A percentile compares a stretch with the other conserved stretches of the same genome.
Conservation (phyloP, 2,888 invertebrate species). For the Zootermopsis nevadensis region DNA sequence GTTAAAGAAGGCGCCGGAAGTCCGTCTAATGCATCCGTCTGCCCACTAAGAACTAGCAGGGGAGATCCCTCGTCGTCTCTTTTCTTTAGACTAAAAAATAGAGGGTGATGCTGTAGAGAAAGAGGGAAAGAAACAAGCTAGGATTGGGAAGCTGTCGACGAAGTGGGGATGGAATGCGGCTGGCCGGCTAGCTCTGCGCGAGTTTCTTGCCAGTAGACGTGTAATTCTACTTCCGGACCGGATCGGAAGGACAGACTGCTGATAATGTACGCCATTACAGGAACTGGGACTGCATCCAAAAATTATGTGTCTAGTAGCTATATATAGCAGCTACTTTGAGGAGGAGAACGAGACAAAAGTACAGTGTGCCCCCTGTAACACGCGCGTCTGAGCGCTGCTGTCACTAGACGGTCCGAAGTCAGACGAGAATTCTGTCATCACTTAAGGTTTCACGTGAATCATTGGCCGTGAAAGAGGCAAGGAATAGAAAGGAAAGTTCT, state of each 20-base stretch:
- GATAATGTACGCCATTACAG: slow-evolving; percentile 48
- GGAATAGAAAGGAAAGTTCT: background rate
- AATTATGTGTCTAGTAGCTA: background rate
- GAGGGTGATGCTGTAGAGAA: slow-evolving; percentile 36
- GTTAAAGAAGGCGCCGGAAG: slow-evolving; percentile 53
- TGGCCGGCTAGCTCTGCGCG: background rate
- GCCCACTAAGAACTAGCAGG: slow-evolving; percentile 48
- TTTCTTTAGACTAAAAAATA: slow-evolving; percentile 40
- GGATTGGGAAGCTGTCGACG: background rate
- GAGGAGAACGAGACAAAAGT: background rate
- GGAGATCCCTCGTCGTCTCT: slow-evolving; percentile 37
- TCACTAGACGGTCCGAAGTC: background rate
- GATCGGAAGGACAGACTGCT: slow-evolving; percentile 30
- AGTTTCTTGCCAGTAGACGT: slow-evolving; percentile 39
- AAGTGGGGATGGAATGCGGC: background rate
- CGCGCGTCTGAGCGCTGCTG: background rate
- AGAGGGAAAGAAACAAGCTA: slow-evolving; percentile 38
- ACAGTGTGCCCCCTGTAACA: background rate
- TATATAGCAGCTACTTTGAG: background rate
- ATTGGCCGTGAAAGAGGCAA: background rate
- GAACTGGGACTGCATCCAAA: slow-evolving; percentile 44
- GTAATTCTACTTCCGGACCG: slow-evolving; percentile 50
- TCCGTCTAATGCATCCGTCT: slow-evolving; percentile 55
- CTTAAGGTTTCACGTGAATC: slow-evolving; percentile 11
- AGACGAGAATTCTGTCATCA: background rate